Percentiles rank a stretch among this genome's conserved stretches.
Conservation (phyloP, 2,888 invertebrate species). For the Diogma glabrata region DNA sequence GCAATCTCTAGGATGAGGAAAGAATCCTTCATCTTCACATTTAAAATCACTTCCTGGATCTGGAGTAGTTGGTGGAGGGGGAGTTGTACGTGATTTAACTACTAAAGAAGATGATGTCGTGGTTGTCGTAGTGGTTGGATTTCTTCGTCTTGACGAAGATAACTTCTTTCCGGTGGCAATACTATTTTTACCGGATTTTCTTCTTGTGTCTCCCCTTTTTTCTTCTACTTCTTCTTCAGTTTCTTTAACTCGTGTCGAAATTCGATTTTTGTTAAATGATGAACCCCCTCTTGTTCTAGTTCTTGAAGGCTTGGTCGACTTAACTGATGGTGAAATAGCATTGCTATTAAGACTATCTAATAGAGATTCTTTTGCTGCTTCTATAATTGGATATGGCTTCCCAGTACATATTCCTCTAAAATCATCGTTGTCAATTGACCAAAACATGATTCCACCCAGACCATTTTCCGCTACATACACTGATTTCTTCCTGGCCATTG, state of each 20-base stretch:
- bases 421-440: constrained; percentile 85
- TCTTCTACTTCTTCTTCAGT: too few relatives aligned
- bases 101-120: constrained; percentile 32
- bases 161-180: constrained; percentile 17
- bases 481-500: constrained; percentile 70
- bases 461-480: constrained; percentile 73
- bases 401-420: constrained; percentile 83
- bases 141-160: constrained; percentile 20
- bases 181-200: constrained; percentile 17
- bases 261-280: constrained; percentile 24
- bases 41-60: constrained; percentile 82
- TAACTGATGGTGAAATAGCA: constrained; percentile 16
- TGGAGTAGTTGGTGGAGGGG: constrained; percentile 68
- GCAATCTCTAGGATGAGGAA: constrained; percentile 81
- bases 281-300: constrained; percentile 28
- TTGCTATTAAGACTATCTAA: constrained; percentile 50
- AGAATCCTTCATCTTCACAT: constrained; percentile 88
- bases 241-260: constrained; percentile 19
- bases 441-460: constrained; percentile 57
- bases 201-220: constrained; percentile 22
- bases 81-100: constrained; percentile 40
- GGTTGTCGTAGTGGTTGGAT: constrained; percentile 26
- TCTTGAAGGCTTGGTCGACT: constrained; percentile 25
- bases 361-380: constrained; percentile 77
- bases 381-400: constrained; percentile 80